A percentile compares a stretch with the other conserved stretches of the same genome.
Conservation (phyloP, 2,113 vertebrate species). For the Brachirus orientalis region DNA sequence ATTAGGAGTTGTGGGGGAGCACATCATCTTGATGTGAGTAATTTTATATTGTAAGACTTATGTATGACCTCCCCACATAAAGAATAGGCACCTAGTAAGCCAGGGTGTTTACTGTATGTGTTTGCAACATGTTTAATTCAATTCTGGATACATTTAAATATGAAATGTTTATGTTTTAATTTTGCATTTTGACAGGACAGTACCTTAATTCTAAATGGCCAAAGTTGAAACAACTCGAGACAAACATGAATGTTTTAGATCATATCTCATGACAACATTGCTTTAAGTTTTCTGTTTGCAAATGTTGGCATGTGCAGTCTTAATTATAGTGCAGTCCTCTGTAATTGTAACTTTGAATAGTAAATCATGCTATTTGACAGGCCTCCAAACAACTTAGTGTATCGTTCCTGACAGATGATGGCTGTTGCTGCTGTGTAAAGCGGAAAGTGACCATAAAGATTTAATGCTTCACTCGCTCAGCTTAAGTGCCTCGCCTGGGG, state of each 20-base stretch:
- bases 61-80: constrained; percentile 13
- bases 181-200: neutral
- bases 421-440: constrained; percentile 60
- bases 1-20: constrained; percentile 53
- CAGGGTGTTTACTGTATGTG: neutral
- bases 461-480: constrained; percentile 65
- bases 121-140: neutral
- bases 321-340: constrained; percentile 17
- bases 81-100: constrained; percentile 10
- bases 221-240: neutral
- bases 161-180: neutral
- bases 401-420: constrained; percentile 61
- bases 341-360: constrained; percentile 42
- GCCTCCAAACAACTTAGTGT: constrained; percentile 55
- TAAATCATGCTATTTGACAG: constrained; percentile 50
- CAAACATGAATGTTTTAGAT: neutral
- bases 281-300: neutral
- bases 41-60: constrained; percentile 14
- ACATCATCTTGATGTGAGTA: constrained; percentile 19
- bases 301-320: neutral
- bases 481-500: constrained; percentile 67
- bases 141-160: neutral
- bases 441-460: constrained; percentile 72
- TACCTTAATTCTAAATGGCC: neutral
- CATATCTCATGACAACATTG: neutral